Conservation (phyloP, 1,140 invertebrate species). For the Thalassaphorura encarpata region DNA sequence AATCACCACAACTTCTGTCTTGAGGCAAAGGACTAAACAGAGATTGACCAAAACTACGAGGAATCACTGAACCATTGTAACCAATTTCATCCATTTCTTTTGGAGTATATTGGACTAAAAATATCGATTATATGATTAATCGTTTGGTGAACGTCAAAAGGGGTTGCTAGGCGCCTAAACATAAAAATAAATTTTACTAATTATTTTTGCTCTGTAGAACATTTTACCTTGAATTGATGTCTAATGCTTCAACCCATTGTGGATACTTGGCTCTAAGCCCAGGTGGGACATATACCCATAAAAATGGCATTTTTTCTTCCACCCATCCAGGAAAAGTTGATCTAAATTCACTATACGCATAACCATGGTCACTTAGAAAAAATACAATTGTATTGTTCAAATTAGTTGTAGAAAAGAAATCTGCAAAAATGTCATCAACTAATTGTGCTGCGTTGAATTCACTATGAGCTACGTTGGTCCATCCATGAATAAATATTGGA, state of each 20-base stretch:
- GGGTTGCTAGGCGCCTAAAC: conserved; percentile 20
- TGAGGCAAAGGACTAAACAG: conserved; percentile 11
- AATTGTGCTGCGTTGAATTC: conserved; percentile 8
- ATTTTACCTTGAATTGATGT: conserved; percentile 15
- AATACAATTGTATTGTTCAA: conserved; percentile 27
- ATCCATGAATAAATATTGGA: conserved; percentile 19
- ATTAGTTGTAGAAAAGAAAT: conserved; percentile 4
- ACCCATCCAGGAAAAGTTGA: conserved; percentile 28
- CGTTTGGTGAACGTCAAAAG: conserved; percentile 26
- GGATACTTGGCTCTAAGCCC: conserved; percentile 1
- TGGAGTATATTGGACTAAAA: no score
- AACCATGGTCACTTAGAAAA: conserved; percentile 30
- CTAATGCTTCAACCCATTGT: conserved; percentile 3
- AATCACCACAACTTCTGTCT: conserved; percentile 16
- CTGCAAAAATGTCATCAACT: conserved; percentile 6
- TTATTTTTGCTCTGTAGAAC: neutral
- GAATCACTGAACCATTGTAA: no score
- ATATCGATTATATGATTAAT: conserved; percentile 20
- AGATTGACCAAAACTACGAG: conserved; percentile 15
- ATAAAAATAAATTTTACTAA: neutral
- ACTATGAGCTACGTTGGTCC: conserved; percentile 20
- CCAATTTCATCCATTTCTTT: neutral
- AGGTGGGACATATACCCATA: conserved; percentile 24
- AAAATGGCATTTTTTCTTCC: conserved; percentile 28
- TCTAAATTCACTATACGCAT: conserved; percentile 14